Conservation (phyloP, 1,140 invertebrate genomes). For the Papilio polyxenes region DNA sequence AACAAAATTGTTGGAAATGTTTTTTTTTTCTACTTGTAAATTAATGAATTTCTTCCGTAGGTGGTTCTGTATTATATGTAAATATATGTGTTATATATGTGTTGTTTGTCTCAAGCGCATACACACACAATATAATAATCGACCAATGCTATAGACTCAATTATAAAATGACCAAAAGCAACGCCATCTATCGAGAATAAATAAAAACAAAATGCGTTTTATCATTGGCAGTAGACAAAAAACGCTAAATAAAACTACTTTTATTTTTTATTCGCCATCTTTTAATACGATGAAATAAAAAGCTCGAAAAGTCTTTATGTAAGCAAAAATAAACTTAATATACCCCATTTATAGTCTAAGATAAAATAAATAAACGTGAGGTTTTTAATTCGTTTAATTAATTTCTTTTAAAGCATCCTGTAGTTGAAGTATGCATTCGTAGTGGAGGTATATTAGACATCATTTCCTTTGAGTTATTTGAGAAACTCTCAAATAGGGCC, state of each 20-base stretch:
- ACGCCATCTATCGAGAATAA: background rate
- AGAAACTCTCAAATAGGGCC: slow-evolving; percentile 17
- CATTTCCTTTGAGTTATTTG: slow-evolving; percentile 23
- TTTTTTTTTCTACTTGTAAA: too few species aligned
- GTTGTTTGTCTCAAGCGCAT: too few species aligned
- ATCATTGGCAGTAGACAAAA: too few species aligned
- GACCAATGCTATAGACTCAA: too few species aligned
- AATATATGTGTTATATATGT: too few species aligned
- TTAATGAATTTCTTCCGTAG: too few species aligned
- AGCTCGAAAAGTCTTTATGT: background rate
- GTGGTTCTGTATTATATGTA: too few species aligned
- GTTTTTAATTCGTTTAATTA: background rate
- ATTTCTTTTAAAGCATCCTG: background rate
- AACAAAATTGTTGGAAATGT: too few species aligned
- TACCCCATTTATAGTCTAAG: background rate
- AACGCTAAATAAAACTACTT: too few species aligned
- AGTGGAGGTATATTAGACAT: background rate
- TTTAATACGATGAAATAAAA: too few species aligned
- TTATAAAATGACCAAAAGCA: background rate
- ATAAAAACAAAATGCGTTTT: background rate
- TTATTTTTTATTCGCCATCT: too few species aligned
- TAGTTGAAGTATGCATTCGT: background rate
- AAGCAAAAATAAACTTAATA: background rate
- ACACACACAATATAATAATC: too few species aligned
- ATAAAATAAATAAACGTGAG: background rate